Conservation (phyloP, 2,888 invertebrate species). For the Rosalia funebris region DNA sequence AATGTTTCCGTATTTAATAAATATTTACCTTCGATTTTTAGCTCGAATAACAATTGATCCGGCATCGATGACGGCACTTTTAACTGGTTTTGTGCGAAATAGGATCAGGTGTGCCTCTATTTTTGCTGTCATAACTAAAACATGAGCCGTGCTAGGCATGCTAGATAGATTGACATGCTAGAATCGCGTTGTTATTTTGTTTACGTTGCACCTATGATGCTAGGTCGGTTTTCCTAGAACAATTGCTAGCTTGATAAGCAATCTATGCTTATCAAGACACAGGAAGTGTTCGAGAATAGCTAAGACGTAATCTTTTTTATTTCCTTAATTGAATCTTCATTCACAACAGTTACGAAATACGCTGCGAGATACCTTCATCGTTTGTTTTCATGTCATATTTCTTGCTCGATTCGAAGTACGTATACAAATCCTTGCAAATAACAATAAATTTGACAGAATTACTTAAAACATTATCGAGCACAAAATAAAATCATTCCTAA, state of each 20-base stretch:
- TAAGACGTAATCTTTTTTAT: constrained; percentile 7
- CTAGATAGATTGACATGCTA: constrained; percentile 36
- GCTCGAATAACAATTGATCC: constrained; percentile 8
- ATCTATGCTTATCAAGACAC: neutral
- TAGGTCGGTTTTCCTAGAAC: constrained; percentile 14
- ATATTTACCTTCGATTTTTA: constrained; percentile 24
- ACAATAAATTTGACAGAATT: too few species aligned
- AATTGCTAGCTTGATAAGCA: neutral
- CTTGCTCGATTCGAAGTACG: too few species aligned
- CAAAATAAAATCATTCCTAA: too few species aligned
- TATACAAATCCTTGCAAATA: too few species aligned
- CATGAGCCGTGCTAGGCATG: constrained; percentile 31
- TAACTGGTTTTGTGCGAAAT: constrained; percentile 6
- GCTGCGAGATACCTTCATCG: neutral
- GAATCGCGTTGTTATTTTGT: constrained; percentile 37
- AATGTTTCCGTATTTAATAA: constrained; percentile 31
- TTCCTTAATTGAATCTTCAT: constrained; percentile 12
- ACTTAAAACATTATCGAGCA: too few species aligned
- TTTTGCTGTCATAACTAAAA: constrained; percentile 46
- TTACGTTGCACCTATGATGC: constrained; percentile 30
- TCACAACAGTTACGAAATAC: constrained; percentile 10
- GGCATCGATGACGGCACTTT: neutral
- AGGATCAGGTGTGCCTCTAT: constrained; percentile 16
- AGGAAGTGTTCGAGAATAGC: neutral
- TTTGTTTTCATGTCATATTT: too few species aligned